These are phyloP conservation scores for Hanleya hanleyi DNA, from an alignment of 2,888 invertebrate genomes.

Conservation along the genomic window DNA sequence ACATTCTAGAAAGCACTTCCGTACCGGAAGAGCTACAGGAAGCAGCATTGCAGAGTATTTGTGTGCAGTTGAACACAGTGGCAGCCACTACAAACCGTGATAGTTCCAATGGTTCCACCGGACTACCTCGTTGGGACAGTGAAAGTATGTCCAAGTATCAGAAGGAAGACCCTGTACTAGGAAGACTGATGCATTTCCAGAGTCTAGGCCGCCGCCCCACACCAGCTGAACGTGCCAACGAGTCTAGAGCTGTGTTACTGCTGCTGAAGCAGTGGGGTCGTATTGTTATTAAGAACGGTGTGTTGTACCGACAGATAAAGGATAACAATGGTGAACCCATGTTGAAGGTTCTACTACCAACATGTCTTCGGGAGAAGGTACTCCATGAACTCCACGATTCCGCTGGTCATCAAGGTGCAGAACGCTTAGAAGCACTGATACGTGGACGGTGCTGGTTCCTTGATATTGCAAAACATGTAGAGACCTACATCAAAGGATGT, in stretches of 20 bases:
- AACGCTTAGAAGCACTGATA: too few relatives aligned
- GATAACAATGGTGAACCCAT: not conserved
- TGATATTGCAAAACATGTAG: not conserved
- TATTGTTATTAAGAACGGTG: not conserved
- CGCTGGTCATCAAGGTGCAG: too few relatives aligned
- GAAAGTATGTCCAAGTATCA: slow-evolving; percentile 2
- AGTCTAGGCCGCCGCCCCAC: not conserved
- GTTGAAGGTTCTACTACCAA: not conserved
- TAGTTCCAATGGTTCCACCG: not conserved
- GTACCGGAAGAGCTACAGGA: not conserved
- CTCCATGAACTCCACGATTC: too few relatives aligned
- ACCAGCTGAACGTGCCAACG: not conserved
- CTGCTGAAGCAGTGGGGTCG: not conserved
- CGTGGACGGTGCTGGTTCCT: not conserved
- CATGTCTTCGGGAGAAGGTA: not conserved
- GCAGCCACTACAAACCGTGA: not conserved
- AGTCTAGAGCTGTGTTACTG: not conserved
- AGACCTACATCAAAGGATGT: not conserved
- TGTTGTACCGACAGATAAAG: not conserved
- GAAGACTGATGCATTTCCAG: not conserved
- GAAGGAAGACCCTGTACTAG: not conserved
- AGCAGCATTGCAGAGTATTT: not conserved
- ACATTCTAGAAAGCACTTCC: not conserved
- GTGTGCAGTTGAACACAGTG: not conserved
- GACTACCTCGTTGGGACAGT: not conserved